Evolutionary conservation across 2,888 invertebrate genomes (phyloP).

Genomic region (Tenthredo distinguenda): DNA sequence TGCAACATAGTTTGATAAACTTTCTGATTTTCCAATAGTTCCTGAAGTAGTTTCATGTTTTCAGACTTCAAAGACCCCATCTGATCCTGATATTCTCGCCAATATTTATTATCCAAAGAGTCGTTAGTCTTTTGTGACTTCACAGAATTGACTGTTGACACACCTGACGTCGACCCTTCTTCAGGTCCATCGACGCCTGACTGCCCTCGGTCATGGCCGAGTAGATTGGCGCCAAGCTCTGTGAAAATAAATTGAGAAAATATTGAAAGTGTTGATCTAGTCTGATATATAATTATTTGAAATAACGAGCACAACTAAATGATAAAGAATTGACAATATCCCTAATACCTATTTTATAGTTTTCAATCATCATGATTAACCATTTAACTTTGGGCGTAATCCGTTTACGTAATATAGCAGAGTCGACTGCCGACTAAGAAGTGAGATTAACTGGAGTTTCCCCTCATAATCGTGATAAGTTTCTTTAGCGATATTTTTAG

Average conservation of each 20-base stretch:
- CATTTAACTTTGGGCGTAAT: background rate
- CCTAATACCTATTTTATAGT: background rate
- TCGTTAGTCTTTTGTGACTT: slow-evolving; percentile 81
- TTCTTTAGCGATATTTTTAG: slow-evolving; percentile 66
- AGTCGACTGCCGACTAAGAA: slow-evolving; percentile 58
- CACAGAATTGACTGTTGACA: slow-evolving; percentile 83
- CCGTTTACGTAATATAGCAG: slow-evolving; percentile 31
- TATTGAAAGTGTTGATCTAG: background rate
- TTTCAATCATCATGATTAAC: background rate
- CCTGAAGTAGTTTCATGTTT: slow-evolving; percentile 84
- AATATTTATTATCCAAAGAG: slow-evolving; percentile 75
- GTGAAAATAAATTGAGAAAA: slow-evolving; percentile 40
- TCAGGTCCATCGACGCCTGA: slow-evolving; percentile 78
- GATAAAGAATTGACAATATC: background rate
- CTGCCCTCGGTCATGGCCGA: slow-evolving; percentile 84
- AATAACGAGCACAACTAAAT: background rate
- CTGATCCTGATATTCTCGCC: slow-evolving; percentile 79
- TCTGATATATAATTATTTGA: background rate
- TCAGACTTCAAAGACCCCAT: slow-evolving; percentile 77
- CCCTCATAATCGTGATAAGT: slow-evolving; percentile 62
- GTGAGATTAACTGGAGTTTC: slow-evolving; percentile 55
- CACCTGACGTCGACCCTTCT: slow-evolving; percentile 82
- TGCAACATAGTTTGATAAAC: slow-evolving; percentile 86
- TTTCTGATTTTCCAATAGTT: slow-evolving; percentile 88
- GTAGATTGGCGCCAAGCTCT: slow-evolving; percentile 93